phyloP scores from a whole-genome alignment of 1,140 invertebrate genomes.

The Cyclargus thomasi region DNA sequence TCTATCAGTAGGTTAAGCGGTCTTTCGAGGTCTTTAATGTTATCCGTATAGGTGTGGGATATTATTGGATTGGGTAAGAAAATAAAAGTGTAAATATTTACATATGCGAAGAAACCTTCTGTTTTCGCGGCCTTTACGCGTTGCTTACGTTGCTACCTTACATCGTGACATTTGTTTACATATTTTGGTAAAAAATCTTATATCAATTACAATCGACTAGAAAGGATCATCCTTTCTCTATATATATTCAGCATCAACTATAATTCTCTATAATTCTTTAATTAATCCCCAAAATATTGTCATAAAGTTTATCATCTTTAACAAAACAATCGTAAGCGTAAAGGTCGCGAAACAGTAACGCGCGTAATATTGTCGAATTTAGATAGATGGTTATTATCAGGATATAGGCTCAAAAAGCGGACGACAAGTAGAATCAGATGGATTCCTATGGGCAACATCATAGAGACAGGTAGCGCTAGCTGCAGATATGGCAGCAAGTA shows the following conservation, averaged over 20 bases:
- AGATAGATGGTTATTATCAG: conserved; percentile 63
- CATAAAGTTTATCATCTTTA: not conserved
- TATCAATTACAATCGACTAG: too few species aligned
- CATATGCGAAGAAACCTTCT: conserved; percentile 21
- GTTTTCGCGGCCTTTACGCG: conserved; percentile 27
- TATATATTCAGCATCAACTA: too few species aligned
- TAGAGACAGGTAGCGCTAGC: conserved; percentile 39
- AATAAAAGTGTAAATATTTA: conserved; percentile 45
- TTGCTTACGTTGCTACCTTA: not conserved
- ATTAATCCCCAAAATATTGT: too few species aligned
- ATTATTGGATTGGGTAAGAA: conserved; percentile 64
- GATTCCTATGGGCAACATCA: conserved; percentile 54
- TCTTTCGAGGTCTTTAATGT: conserved; percentile 58
- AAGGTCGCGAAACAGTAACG: conserved; percentile 28
- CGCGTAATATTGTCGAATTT: conserved; percentile 55
- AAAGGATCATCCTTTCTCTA: too few species aligned
- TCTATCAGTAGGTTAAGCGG: conserved; percentile 50
- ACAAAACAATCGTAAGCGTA: conserved; percentile 1
- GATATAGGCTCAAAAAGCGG: conserved; percentile 53
- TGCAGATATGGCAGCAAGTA: conserved; percentile 26
- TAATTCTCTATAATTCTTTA: too few species aligned
- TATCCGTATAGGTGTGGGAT: conserved; percentile 68
- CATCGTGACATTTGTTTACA: not conserved
- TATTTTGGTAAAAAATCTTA: too few species aligned
- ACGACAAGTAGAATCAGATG: conserved; percentile 59